phyloP scores from a whole-genome alignment of 2,113 vertebrate genomes.

The Casuarius casuarius region DNA sequence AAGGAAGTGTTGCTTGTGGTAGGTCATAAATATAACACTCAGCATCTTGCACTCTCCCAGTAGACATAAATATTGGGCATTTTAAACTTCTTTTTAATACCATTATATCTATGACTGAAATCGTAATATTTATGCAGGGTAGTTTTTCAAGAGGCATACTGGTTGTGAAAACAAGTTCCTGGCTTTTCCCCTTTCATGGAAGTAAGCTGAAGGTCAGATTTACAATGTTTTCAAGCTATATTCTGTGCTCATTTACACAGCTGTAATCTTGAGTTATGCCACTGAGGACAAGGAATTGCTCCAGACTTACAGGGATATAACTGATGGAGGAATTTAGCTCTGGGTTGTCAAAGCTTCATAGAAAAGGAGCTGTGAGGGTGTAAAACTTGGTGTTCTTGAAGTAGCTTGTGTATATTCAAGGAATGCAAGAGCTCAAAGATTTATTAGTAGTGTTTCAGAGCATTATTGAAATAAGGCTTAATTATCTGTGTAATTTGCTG shows the following conservation, averaged over 20 bases:
- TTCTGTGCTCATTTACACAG: conserved; percentile 61
- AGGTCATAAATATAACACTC: not conserved
- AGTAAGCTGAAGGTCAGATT: conserved; percentile 63
- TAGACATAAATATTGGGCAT: not conserved
- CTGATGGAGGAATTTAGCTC: conserved; percentile 43
- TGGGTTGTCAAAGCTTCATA: conserved; percentile 1
- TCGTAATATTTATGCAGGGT: conserved; percentile 53
- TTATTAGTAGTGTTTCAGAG: conserved; percentile 74
- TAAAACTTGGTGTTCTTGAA: conserved; percentile 39
- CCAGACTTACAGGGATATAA: conserved; percentile 27
- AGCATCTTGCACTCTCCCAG: not conserved
- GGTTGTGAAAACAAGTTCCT: conserved; percentile 45
- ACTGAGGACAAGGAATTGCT: conserved; percentile 8
- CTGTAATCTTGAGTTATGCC: conserved; percentile 65
- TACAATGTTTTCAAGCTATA: conserved; percentile 39
- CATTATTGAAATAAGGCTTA: conserved; percentile 80
- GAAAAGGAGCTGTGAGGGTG: conserved; percentile 1
- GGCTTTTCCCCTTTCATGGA: conserved; percentile 46
- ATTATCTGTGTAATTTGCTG: conserved; percentile 81
- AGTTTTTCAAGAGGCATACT: conserved; percentile 50
- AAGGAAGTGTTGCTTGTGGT: not conserved
- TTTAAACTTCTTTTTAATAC: conserved; percentile 12
- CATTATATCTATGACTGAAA: conserved; percentile 17
- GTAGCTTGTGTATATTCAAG: conserved; percentile 56
- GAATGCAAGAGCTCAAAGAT: conserved; percentile 61